A percentile compares a stretch with the other conserved stretches of the same genome.
Conservation (phyloP, 1,140 invertebrate genomes). For the Hylaeus anthracinus region DNA sequence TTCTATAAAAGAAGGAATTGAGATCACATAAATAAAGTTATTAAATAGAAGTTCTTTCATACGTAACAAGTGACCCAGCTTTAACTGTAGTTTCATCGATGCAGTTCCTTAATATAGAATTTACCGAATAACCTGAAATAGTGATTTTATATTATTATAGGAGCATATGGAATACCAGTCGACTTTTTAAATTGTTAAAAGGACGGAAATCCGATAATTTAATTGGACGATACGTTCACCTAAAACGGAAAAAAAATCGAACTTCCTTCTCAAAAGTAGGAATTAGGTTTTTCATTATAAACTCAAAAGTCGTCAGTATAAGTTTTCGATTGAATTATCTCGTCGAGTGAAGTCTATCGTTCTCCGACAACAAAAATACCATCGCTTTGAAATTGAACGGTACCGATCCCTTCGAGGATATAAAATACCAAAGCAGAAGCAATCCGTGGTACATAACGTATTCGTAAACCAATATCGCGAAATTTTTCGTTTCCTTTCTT, state of each 20-base stretch:
- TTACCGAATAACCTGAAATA: too few relatives aligned
- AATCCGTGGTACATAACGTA: not conserved
- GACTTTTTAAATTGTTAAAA: not conserved
- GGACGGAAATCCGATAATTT: not conserved
- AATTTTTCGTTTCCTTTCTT: not conserved
- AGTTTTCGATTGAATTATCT: not conserved
- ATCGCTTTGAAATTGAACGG: slow-evolving; percentile 1
- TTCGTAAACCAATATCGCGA: slow-evolving; percentile 8
- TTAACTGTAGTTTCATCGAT: too few relatives aligned
- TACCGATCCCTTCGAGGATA: slow-evolving; percentile 7
- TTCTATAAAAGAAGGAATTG: too few relatives aligned
- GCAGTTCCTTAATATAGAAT: too few relatives aligned
- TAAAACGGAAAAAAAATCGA: not conserved
- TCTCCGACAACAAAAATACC: slow-evolving; percentile 1
- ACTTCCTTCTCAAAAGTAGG: not conserved
- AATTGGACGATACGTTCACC: not conserved
- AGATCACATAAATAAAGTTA: too few relatives aligned
- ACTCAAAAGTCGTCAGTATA: not conserved
- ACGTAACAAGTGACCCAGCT: too few relatives aligned
- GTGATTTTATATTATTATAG: too few relatives aligned
- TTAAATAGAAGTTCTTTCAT: too few relatives aligned
- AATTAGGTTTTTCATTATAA: slow-evolving; percentile 18
- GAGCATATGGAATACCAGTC: too few relatives aligned
- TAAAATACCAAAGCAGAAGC: slow-evolving; percentile 14
- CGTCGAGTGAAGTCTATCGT: not conserved